These are phyloP conservation scores for Seriola quinqueradiata DNA, from an alignment of 2,113 vertebrate genomes.

Conservation along the genomic window DNA sequence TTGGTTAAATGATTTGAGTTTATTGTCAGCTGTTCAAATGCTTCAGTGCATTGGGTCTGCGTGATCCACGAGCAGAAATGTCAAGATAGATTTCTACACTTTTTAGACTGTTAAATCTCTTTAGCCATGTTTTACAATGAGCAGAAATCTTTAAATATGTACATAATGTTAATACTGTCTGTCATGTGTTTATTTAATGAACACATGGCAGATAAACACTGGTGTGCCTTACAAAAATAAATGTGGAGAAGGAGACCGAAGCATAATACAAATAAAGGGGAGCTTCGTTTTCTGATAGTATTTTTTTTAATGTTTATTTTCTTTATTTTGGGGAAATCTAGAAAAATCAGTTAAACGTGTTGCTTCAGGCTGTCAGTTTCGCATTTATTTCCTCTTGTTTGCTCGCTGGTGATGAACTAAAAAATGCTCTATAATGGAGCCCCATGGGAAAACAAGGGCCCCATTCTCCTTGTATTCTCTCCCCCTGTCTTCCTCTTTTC, in stretches of 20 bases:
- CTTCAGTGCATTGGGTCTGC: not conserved
- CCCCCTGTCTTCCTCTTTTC: not conserved
- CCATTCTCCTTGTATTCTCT: conserved; percentile 15
- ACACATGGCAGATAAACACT: conserved; percentile 32
- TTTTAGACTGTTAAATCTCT: conserved; percentile 1
- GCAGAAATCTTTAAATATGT: conserved; percentile 7
- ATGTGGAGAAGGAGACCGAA: not conserved
- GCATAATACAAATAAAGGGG: not conserved
- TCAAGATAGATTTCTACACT: not conserved
- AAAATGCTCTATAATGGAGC: conserved; percentile 68
- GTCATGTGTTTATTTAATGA: conserved; percentile 34
- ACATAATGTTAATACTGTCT: not conserved
- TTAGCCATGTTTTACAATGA: not conserved
- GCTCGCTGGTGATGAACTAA: conserved; percentile 67
- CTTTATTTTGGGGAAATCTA: conserved; percentile 25
- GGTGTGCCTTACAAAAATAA: not conserved
- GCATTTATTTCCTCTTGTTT: conserved; percentile 47
- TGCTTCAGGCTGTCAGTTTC: conserved; percentile 53
- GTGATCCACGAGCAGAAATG: not conserved
- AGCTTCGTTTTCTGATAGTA: not conserved
- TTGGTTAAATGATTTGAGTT: conserved; percentile 35
- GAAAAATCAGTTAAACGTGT: conserved; percentile 44
- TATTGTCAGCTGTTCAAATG: not conserved
- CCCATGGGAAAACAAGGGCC: conserved; percentile 67
- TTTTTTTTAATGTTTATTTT: conserved; percentile 25